Base-by-base conservation (phyloP, 1,140 invertebrate species). In the Meloidogyne hapla region DNA sequence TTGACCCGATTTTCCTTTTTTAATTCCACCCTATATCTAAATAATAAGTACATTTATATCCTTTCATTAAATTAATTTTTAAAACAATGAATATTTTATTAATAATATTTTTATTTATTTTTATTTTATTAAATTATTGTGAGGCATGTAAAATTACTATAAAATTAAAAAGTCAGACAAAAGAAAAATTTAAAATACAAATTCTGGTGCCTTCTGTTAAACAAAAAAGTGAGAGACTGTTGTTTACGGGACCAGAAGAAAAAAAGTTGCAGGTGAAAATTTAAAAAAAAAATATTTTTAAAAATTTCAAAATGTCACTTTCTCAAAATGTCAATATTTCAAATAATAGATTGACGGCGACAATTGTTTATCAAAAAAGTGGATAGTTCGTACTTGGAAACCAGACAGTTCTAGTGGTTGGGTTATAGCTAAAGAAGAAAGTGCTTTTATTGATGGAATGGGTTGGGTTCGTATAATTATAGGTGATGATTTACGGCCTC, bases 121-220 rank as follows among this genome's bases (percentile, higher is more conserved):
- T 79, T n/a, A 21, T 78, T 21, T 28, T 38, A 23, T 28, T 80
- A 67, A 45, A 25, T 26, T 28, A 6, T 28, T 45, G 23, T 45
- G 75, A 76, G 9, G 40, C 75, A 61, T 77, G 76, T 33, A 77
- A 77, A 28, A 77, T 77, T 12, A 66, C 73, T 2, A 26, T 80
- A 26, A 77, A 80, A 67, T 40, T 77, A 12, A 78, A 48, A 21
- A 80, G 78, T n/a, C n/a, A 80, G 26, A 77, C 76, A n/a, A 78
- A 79, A 38, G 18, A 38, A 56, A 77, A 66, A 25, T 77, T 77
- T 25, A 28, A 64, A 42, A 79, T 77, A n/a, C 70, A 75, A 75
- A 28, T 75, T n/a, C 26, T 75, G 9, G 40, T 75, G 1, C 74
- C 74, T 5, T 75, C 73, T n/a, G 23, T 76, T 21, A 48, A 77